Base-by-base conservation (phyloP, 2,797 vertebrate genomes). In the Catharus ustulatus region DNA sequence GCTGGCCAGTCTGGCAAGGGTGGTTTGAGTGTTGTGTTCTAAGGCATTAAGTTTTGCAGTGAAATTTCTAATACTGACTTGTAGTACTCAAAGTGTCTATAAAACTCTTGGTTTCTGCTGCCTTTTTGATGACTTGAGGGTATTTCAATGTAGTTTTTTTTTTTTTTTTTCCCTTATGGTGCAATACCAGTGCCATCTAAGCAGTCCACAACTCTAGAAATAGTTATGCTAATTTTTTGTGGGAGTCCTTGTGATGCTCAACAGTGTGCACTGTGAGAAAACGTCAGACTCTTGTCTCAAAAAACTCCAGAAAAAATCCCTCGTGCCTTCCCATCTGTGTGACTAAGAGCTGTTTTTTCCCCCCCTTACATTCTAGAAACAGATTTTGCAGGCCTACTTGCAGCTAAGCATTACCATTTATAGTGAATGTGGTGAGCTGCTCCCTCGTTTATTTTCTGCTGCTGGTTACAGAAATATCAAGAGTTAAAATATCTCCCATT, bases 401-500 rank as follows among this genome's bases (percentile, higher is more conserved):
- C 80, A 79, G 63, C 76, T 89, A 61, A 87, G 71, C 84, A 58
- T 90, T 90, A 23, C 87, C 76, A 83, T 90, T 93, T 92, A 77
- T 73, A 93, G 93, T 52, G 63, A 82, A 29, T 36, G 2, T 49
- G n/a, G 26, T 64, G 91, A 84, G 64, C 58, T 45, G 32, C 36
- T 82, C 32, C 46, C 51, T 43, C 63, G 22, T 76, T 0, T 85
- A 5, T 84, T 91, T 78, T 74, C 72, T 82, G 67, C 38, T 61
- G 69, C 54, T 71, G 32, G 30, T 75, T 92, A 52, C 74, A 84
- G 78, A 90, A 91, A 91, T 82, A 68, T 16, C 87, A 55, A 89
- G 88, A 94, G 64, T 94, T 96, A 84, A 95, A 97, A 92, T 85
- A 66, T 95, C 96, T 96, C 92, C 90, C 34, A 66, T 92, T 97